Evolutionary conservation across 2,888 invertebrate genomes (phyloP).

Genomic region (Omphaloscelis lunosa): DNA sequence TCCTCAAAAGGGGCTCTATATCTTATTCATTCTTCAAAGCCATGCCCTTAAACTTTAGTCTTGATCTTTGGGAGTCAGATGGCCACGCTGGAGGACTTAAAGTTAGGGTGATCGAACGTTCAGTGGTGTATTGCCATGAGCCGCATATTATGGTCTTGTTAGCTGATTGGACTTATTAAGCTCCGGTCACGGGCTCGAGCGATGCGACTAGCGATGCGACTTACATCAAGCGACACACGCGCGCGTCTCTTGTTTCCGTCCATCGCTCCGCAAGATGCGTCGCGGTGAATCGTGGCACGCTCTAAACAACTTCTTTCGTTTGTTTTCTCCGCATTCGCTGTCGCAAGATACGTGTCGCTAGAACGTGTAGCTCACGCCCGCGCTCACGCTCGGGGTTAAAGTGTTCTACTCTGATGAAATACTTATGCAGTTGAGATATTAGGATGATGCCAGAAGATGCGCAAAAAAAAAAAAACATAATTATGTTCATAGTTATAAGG

Average conservation of each 20-base stretch:
- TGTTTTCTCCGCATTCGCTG: not conserved
- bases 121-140: constrained; percentile 9
- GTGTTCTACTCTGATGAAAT: no score
- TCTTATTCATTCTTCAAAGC: constrained; percentile 9
- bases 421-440: no score
- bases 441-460: no score
- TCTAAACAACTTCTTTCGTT: not conserved
- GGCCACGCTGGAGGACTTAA: constrained; percentile 30
- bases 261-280: not conserved
- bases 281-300: not conserved
- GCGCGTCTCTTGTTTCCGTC: not conserved
- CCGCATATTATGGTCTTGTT: not conserved
- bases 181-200: not conserved
- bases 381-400: no score
- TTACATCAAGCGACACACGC: not conserved
- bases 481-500: no score
- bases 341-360: not conserved
- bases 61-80: constrained; percentile 44
- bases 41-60: constrained; percentile 34
- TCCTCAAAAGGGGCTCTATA: not conserved
- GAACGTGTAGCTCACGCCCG: not conserved
- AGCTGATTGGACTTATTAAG: constrained; percentile 10
- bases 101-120: constrained; percentile 36
- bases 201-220: not conserved
- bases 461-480: no score